Percentiles rank a stretch among this genome's conserved stretches.
Evolutionary conservation across 2,888 invertebrate species (phyloP).

Genomic region (Tridacna crocea): DNA sequence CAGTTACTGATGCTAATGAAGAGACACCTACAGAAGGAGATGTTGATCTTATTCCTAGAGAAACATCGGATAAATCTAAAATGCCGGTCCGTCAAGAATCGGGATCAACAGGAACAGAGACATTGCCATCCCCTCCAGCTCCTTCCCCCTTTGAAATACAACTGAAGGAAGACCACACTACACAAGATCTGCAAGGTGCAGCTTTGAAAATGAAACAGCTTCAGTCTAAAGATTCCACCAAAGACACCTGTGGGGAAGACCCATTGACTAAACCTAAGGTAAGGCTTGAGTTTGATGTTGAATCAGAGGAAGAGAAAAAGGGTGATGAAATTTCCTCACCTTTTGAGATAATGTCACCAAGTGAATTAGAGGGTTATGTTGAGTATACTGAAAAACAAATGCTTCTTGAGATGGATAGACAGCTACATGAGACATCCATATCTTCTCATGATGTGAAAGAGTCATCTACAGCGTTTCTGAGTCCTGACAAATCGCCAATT

Average conservation of each 20-base stretch:
- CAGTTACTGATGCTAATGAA: slow-evolving; percentile 40
- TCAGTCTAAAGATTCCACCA: slow-evolving; percentile 39
- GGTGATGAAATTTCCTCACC: slow-evolving; percentile 74
- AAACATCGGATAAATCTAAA: slow-evolving; percentile 41
- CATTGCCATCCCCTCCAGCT: slow-evolving; percentile 73
- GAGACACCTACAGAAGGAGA: slow-evolving; percentile 68
- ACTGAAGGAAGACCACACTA: slow-evolving; percentile 54
- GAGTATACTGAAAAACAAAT: slow-evolving; percentile 61
- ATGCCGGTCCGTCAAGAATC: slow-evolving; percentile 32
- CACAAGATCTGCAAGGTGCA: slow-evolving; percentile 70
- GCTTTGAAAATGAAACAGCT: slow-evolving; percentile 68
- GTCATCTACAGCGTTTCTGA: slow-evolving; percentile 56
- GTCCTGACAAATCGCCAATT: slow-evolving; percentile 64
- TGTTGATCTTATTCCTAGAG: slow-evolving; percentile 57
- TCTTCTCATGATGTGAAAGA: slow-evolving; percentile 43
- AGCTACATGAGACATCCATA: slow-evolving; percentile 21
- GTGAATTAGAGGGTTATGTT: slow-evolving; percentile 70
- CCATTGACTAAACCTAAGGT: not conserved
- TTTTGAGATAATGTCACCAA: slow-evolving; percentile 79
- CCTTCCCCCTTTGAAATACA: slow-evolving; percentile 74
- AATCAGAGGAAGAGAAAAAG: slow-evolving; percentile 38
- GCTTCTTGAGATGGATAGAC: slow-evolving; percentile 34
- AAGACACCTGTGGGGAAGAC: slow-evolving; percentile 32
- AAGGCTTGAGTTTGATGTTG: not conserved
- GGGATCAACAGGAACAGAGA: slow-evolving; percentile 59